phyloP scores from a whole-genome alignment of 1,140 invertebrate genomes.

The Aphelenchoides besseyi region DNA sequence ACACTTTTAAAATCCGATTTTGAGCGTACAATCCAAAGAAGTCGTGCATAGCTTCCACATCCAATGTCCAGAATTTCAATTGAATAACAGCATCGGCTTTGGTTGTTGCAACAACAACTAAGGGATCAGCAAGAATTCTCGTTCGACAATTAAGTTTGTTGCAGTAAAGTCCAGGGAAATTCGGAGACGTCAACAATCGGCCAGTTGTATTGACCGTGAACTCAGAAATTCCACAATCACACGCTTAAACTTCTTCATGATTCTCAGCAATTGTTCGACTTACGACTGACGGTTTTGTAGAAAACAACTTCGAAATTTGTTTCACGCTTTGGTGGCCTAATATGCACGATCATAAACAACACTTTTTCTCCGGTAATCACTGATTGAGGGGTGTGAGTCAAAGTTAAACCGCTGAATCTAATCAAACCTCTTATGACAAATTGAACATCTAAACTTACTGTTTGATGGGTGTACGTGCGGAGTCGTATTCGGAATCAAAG shows the following conservation, averaged over 20 bases:
- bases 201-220: background rate
- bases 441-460: too few species aligned
- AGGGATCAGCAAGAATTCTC: background rate
- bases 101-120: background rate
- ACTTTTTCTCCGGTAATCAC: too few species aligned
- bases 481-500: too few species aligned
- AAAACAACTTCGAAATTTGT: background rate
- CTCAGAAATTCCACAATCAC: background rate
- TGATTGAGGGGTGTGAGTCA: too few species aligned
- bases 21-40: constrained; percentile 12
- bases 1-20: background rate
- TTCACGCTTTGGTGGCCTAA: background rate
- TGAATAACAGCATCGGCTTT: background rate
- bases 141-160: constrained; percentile 1
- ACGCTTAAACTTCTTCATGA: background rate
- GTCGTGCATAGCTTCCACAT: constrained; percentile 5
- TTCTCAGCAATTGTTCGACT: background rate
- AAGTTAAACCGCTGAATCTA: too few species aligned
- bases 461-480: too few species aligned
- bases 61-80: background rate
- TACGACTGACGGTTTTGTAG: background rate
- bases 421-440: too few species aligned
- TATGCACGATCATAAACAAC: background rate
- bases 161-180: constrained; percentile 4
- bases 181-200: constrained; percentile 13